Evolutionary conservation across 2,797 vertebrate species (phyloP).

Genomic region (Hafferia zeledoni): DNA sequence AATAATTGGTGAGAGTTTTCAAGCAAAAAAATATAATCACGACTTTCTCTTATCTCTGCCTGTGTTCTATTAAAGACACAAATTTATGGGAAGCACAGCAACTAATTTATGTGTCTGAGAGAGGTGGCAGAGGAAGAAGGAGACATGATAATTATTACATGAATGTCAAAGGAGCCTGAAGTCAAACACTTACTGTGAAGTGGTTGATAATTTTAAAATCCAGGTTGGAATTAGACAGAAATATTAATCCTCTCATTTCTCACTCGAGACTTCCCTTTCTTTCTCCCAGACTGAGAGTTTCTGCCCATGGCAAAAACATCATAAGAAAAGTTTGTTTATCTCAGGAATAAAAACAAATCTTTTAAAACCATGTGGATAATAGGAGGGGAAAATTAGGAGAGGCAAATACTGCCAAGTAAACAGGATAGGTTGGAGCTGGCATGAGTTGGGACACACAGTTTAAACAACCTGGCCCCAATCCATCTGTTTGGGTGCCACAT

Average conservation of each 20-base stretch:
- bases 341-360: not conserved
- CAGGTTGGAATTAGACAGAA: not conserved
- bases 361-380: not conserved
- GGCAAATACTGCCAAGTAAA: not conserved
- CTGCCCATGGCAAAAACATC: not conserved
- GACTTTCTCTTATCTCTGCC: not conserved
- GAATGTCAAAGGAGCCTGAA: not conserved
- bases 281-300: not conserved
- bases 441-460: not conserved
- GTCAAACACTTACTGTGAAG: not conserved
- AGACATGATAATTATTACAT: not conserved
- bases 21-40: not conserved
- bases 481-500: not conserved
- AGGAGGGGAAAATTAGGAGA: not conserved
- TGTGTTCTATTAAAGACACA: not conserved
- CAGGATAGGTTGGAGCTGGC: not conserved
- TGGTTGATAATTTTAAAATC: not conserved
- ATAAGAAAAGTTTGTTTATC: not conserved
- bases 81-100: not conserved
- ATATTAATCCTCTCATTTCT: not conserved
- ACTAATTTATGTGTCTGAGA: not conserved
- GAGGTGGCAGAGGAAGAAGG: not conserved
- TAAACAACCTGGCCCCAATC: not conserved
- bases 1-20: constrained; percentile 6
- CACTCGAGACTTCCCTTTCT: not conserved